A percentile compares a stretch with the other conserved stretches of the same genome.
These are phyloP conservation scores for Periophthalmus modestus DNA, from an alignment of 2,113 vertebrate species.

Conservation along the genomic window DNA sequence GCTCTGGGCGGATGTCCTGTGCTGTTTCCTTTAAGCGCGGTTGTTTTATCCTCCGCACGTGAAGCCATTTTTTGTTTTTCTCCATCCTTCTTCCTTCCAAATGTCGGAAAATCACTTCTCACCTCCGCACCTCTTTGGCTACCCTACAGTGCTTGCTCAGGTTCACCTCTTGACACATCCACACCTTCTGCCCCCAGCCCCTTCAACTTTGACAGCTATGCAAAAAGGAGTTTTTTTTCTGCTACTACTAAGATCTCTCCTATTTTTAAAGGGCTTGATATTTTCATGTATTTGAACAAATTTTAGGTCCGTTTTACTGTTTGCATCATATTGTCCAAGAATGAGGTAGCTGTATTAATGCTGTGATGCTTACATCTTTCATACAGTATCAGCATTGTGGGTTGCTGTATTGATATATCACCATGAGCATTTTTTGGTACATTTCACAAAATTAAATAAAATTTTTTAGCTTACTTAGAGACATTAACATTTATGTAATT, in stretches of 20 bases:
- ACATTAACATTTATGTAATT: too few relatives aligned
- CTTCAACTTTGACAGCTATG: background rate
- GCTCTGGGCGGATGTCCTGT: slow-evolving; percentile 51
- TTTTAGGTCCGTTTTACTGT: background rate
- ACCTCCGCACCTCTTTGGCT: slow-evolving; percentile 32
- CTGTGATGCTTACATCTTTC: too few relatives aligned
- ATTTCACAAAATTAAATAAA: too few relatives aligned
- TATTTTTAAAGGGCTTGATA: background rate
- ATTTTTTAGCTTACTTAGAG: too few relatives aligned
- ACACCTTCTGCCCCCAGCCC: slow-evolving; percentile 28
- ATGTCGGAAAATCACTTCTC: slow-evolving; percentile 14
- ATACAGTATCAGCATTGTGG: too few relatives aligned
- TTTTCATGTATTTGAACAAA: background rate
- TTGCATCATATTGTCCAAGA: too few relatives aligned
- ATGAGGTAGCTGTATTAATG: too few relatives aligned
- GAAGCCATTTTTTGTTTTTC: slow-evolving; percentile 19
- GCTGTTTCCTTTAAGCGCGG: slow-evolving; percentile 22
- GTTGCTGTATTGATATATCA: too few relatives aligned
- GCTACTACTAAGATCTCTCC: background rate
- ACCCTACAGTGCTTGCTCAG: slow-evolving; percentile 37
- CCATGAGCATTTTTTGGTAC: too few relatives aligned
- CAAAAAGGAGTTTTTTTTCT: background rate
- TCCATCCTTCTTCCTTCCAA: background rate
- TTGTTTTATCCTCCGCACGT: slow-evolving; percentile 33
- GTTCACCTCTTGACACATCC: slow-evolving; percentile 26